These are phyloP conservation scores for Sylvia borin DNA, from an alignment of 2,797 vertebrate species.

Conservation along the genomic window DNA sequence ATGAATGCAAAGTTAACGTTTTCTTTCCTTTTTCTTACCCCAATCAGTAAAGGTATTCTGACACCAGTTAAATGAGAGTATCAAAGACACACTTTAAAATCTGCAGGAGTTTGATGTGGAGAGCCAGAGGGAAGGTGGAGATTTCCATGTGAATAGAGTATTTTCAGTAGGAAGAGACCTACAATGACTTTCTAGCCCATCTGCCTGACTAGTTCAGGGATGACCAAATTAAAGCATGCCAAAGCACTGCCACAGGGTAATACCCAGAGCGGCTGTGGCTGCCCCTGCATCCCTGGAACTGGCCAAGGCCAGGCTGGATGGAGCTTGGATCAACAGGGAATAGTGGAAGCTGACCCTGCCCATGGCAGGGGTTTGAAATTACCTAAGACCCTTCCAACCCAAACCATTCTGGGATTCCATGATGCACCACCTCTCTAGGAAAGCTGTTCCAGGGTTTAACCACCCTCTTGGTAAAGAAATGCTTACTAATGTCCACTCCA, in stretches of 20 bases:
- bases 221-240: background rate
- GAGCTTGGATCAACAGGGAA: rapidly evolving
- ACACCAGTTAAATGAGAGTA: background rate
- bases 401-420: background rate
- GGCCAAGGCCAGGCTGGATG: rapidly evolving
- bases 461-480: background rate
- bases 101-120: rapidly evolving
- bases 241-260: background rate
- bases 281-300: background rate
- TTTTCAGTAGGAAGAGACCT: background rate
- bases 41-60: background rate
- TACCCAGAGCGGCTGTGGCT: background rate
- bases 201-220: background rate
- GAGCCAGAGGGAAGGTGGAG: background rate
- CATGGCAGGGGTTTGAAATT: background rate
- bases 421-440: background rate
- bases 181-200: rapidly evolving
- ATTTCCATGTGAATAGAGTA: rapidly evolving
- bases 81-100: background rate
- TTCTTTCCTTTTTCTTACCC: background rate
- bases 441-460: background rate
- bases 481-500: background rate
- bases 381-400: background rate
- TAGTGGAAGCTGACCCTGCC: background rate
- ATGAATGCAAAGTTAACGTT: background rate